Evolutionary conservation across 2,113 vertebrate genomes (phyloP).

Genomic region (Pagrus major): DNA sequence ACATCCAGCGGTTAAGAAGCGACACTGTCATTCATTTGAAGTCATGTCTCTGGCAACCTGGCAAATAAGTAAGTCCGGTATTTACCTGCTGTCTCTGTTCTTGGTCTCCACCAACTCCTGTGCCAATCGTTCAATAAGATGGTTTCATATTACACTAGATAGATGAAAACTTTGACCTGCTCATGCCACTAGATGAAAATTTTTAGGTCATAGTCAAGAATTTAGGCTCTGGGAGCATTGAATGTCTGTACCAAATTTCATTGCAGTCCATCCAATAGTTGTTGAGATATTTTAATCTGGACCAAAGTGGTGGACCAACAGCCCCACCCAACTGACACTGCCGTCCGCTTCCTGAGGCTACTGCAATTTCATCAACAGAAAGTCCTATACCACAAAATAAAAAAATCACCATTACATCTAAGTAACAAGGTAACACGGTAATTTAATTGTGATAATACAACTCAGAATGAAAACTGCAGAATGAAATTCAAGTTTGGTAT

Average conservation of each 20-base stretch:
- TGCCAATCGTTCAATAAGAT: neutral
- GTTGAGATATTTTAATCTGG: neutral
- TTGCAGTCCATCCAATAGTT: neutral
- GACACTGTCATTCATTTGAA: neutral
- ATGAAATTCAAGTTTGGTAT: too few species aligned
- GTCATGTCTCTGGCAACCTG: neutral
- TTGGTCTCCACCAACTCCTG: neutral
- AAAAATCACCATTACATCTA: too few species aligned
- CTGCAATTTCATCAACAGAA: neutral
- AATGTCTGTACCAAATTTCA: neutral
- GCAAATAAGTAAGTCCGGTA: neutral
- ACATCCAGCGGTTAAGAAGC: neutral
- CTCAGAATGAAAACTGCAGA: too few species aligned
- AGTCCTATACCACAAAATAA: neutral
- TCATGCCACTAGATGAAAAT: neutral
- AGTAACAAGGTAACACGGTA: too few species aligned
- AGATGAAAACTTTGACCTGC: neutral
- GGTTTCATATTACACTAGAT: neutral
- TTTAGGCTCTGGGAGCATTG: neutral
- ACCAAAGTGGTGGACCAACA: neutral
- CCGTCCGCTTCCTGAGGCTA: neutral
- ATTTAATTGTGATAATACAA: too few species aligned
- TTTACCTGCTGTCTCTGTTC: neutral
- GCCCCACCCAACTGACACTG: neutral
- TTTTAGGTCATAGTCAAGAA: neutral